Evolutionary conservation across 2,888 invertebrate genomes (phyloP).

Genomic region (Acanthosepion pharaonis): DNA sequence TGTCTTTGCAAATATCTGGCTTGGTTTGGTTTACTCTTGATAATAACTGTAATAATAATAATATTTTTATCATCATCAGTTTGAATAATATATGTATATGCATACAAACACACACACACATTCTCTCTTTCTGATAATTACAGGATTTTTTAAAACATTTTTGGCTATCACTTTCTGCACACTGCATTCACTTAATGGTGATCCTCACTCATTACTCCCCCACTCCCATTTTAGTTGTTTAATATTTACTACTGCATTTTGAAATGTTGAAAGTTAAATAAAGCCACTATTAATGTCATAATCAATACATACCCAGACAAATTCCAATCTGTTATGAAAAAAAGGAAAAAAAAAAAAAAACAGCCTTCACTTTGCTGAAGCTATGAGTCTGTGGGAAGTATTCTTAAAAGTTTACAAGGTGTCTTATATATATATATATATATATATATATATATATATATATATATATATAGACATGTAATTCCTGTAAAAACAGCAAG

Average conservation of each 20-base stretch:
- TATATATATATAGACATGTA: background rate
- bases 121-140: background rate
- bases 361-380: background rate
- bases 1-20: constrained; percentile 33
- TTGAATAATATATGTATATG: background rate
- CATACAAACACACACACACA: background rate
- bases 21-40: constrained; percentile 12
- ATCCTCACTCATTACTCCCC: background rate
- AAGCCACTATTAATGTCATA: background rate
- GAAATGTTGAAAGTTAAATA: constrained; percentile 15
- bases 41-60: background rate
- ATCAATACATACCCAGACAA: background rate
- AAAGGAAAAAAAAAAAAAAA: background rate
- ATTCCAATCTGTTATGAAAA: background rate
- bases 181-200: background rate
- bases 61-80: background rate
- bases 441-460: too few species aligned
- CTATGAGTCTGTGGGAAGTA: constrained; percentile 20
- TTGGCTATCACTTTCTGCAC: background rate
- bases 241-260: background rate
- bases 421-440: background rate
- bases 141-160: background rate
- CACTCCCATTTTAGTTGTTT: background rate
- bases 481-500: background rate
- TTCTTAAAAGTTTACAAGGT: background rate